Base-by-base conservation (phyloP, 1,140 invertebrate genomes). In the Ladona fulva region DNA sequence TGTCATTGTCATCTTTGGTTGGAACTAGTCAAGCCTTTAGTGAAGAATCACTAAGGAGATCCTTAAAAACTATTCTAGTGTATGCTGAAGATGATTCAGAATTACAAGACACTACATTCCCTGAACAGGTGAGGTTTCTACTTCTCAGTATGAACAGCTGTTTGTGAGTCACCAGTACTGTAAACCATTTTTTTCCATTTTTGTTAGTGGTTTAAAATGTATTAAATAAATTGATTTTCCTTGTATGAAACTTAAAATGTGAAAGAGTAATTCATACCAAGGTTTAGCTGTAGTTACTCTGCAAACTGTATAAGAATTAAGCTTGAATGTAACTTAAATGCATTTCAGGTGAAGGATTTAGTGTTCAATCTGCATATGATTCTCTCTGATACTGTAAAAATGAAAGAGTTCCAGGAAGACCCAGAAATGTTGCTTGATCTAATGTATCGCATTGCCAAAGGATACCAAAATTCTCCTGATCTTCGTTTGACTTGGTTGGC, bases 361-460 rank as follows among this genome's bases (percentile, higher is more conserved):
- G 91, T 99, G 3, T 98, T 98, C 85, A 99, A 99, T 87, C 87
- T 99, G 74, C 96, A 99, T 85, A 99, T 98, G 95, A 99, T 99
- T 81, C 87, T 99, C 22, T 98, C 96, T 0, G 97, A 99, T 84
- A 99, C 97, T 0, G 96, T 99, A 1, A 98, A 99, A 89, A 99
- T 99, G 97, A 98, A 98, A 85, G 96, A 98, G 84, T 97, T 97
- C 85, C 93, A 96, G 85, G 95, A 99, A 84, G 97, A 99, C 87
- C 97, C 97, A 0, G 97, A 99, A 89, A 99, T 99, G 97, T 86
- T 98, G 76, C 86, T 99, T 12, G 97, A 99, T 87, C 87, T 99
- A 3, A 99, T 99, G 97, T 97, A 98, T 85, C 92, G 97, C 74
- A 98, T 99, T 80, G 97, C 97, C 14, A 97, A 98, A 84, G 97